phyloP scores from a whole-genome alignment of 2,797 vertebrate species.

The Yasuhikotakia modesta region DNA sequence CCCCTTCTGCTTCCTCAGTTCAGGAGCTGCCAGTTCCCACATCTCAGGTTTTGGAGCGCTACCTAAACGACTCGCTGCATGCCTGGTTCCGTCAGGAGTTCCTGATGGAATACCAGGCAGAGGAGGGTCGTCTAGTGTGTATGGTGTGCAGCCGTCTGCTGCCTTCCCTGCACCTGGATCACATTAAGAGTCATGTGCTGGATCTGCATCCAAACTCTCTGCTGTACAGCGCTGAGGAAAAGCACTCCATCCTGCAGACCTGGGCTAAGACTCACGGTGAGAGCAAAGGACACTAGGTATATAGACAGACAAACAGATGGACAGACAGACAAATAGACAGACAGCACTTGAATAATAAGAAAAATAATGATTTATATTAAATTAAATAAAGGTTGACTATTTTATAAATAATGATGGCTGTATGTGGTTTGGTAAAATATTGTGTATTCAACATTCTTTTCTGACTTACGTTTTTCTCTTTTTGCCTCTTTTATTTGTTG shows the following conservation, averaged over 20 bases:
- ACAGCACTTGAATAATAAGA: no score
- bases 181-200: constrained; percentile 89
- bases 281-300: constrained; percentile 24
- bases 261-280: constrained; percentile 81
- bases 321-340: background rate
- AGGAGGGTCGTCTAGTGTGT: constrained; percentile 83
- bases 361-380: no score
- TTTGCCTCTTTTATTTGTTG: constrained; percentile 11
- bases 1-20: constrained; percentile 52
- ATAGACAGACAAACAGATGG: no score
- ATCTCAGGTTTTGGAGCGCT: constrained; percentile 79
- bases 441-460: background rate
- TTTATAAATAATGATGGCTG: no score
- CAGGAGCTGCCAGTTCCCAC: constrained; percentile 68
- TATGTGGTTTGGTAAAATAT: no score
- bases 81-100: constrained; percentile 92
- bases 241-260: constrained; percentile 86
- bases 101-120: constrained; percentile 91
- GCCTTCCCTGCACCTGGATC: constrained; percentile 87
- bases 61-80: constrained; percentile 89
- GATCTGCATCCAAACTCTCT: constrained; percentile 86
- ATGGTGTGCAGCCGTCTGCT: constrained; percentile 86
- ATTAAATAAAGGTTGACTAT: no score
- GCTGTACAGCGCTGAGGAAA: constrained; percentile 84
- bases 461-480: constrained; percentile 11